A percentile compares a stretch with the other conserved stretches of the same genome.
These are phyloP conservation scores for Apus apus DNA, from an alignment of 2,113 vertebrate species.

Conservation along the genomic window DNA sequence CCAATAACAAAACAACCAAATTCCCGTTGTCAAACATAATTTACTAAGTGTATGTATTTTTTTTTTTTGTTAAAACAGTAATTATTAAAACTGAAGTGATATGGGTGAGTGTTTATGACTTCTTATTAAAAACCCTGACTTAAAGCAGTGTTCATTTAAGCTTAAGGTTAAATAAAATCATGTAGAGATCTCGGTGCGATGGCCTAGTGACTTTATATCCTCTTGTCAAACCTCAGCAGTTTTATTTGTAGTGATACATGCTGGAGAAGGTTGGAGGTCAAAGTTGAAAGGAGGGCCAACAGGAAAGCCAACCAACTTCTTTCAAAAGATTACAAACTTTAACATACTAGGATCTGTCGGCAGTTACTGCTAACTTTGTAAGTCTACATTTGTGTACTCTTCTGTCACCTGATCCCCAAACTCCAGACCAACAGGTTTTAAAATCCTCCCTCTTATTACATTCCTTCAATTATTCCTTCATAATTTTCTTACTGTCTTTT, in stretches of 20 bases:
- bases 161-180: constrained; percentile 78
- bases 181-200: constrained; percentile 76
- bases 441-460: constrained; percentile 55
- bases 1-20: constrained; percentile 90
- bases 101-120: constrained; percentile 83
- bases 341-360: constrained; percentile 81
- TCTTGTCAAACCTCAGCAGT: constrained; percentile 82
- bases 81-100: constrained; percentile 88
- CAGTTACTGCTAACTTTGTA: constrained; percentile 76
- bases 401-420: constrained; percentile 77
- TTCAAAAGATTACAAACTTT: constrained; percentile 87
- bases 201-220: constrained; percentile 84
- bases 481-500: constrained; percentile 70
- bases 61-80: constrained; percentile 83
- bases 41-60: constrained; percentile 88
- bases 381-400: constrained; percentile 69
- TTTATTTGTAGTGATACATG: constrained; percentile 89
- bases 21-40: constrained; percentile 98
- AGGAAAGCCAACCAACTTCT: constrained; percentile 86
- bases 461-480: constrained; percentile 60
- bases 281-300: constrained; percentile 91
- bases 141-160: constrained; percentile 72
- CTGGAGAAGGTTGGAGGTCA: constrained; percentile 88
- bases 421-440: constrained; percentile 76
- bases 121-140: constrained; percentile 76